Evolutionary conservation across 2,888 invertebrate genomes (phyloP).

Genomic region (Aphrophora alni): DNA sequence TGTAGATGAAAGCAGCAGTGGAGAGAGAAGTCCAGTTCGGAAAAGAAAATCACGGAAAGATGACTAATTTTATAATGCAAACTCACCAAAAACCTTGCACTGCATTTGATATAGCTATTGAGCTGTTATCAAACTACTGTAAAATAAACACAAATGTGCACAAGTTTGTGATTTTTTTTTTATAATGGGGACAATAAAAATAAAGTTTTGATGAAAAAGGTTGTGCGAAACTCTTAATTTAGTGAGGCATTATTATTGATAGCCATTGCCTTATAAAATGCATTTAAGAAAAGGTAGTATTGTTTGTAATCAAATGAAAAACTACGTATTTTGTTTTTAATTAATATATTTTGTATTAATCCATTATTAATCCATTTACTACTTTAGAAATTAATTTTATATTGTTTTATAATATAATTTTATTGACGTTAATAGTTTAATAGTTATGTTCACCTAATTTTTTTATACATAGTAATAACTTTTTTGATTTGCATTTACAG

Average conservation of each 20-base stretch:
- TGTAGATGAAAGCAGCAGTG: slow-evolving; percentile 54
- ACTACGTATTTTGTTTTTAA: no score
- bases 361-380: background rate
- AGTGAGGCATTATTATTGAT: background rate
- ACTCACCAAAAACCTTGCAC: background rate
- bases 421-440: no score
- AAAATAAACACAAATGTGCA: background rate
- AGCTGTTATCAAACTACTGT: background rate
- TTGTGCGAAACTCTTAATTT: background rate
- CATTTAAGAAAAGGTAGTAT: background rate
- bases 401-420: background rate
- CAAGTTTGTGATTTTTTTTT: background rate
- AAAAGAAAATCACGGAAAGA: slow-evolving; percentile 77
- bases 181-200: background rate
- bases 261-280: background rate
- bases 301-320: background rate
- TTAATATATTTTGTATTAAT: background rate
- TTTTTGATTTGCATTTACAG: no score
- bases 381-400: background rate
- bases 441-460: no score
- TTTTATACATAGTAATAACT: no score
- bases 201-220: background rate
- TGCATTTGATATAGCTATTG: background rate
- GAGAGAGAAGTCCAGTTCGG: slow-evolving; percentile 58
- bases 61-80: slow-evolving; percentile 59